A percentile compares a stretch with the other conserved stretches of the same genome.
Evolutionary conservation across 2,797 vertebrate species (phyloP).

Genomic region (Falco novaeseelandiae): DNA sequence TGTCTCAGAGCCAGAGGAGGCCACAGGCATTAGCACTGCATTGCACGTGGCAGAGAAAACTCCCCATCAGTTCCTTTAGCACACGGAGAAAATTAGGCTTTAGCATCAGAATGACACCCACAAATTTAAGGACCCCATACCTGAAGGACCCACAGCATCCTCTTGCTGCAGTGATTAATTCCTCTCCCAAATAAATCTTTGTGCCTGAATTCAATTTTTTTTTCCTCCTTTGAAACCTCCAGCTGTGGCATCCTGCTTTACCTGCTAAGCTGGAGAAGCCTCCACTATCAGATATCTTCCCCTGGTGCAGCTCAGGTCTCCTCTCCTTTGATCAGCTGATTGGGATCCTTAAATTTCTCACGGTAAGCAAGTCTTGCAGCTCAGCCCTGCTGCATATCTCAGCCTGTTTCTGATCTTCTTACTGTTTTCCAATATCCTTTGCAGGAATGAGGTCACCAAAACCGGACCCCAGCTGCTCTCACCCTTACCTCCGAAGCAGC

Average conservation of each 20-base stretch:
- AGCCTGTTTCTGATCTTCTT: constrained; percentile 27
- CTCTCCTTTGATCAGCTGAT: constrained; percentile 60
- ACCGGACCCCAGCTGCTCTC: neutral
- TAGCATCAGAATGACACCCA: neutral
- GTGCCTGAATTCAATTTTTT: neutral
- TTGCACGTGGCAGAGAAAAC: neutral
- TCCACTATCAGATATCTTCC: constrained; percentile 58
- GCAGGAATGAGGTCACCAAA: constrained; percentile 11
- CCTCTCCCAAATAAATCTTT: neutral
- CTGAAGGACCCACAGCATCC: neutral
- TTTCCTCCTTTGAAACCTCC: neutral
- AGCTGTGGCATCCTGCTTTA: constrained; percentile 57
- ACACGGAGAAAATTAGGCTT: neutral
- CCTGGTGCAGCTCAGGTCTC: constrained; percentile 52
- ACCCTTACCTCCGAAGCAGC: neutral
- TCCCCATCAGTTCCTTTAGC: neutral
- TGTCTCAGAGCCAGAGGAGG: constrained; percentile 9
- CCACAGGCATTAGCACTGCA: neutral
- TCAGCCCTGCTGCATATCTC: neutral
- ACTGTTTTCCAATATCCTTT: neutral
- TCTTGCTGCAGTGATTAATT: neutral
- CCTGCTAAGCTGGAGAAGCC: constrained; percentile 58
- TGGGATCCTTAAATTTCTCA: constrained; percentile 63
- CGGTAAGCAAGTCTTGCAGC: constrained; percentile 26
- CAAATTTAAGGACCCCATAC: neutral